Base-by-base conservation (phyloP, 2,888 invertebrate genomes). In the Rhagonycha fulva region DNA sequence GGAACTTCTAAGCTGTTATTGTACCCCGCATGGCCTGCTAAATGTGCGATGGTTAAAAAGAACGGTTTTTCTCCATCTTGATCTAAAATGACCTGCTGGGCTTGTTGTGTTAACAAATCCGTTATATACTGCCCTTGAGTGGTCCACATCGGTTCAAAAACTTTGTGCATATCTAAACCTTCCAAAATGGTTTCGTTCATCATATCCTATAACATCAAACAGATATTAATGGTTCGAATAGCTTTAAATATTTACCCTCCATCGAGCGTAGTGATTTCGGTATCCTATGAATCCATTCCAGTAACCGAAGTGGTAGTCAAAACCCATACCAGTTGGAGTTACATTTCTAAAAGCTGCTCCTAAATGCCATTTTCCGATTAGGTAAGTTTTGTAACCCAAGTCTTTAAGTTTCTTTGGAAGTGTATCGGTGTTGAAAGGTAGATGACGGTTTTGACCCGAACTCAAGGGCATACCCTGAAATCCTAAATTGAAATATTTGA, bases 341-440 rank as follows among this genome's bases (percentile, higher is more conserved):
- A 90, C 93, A 77, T 91, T 91, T 71, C 89, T 89, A 67, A 90
- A 89, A 69, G 92, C 92, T 88, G 92, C 93, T 0, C 97, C 97
- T 77, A 97, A 90, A 85, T 95, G 94, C 96, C 96, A 96, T 89
- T 96, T 96, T 5, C 96, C 96, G 4, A 96, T 91, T 72, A 94
- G 90, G 86, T 94, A 93, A 0, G 94, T 95, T 24, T 87, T 87
- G 85, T 96, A 96, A 9, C 95, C 95, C 24, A 89, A 84, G 30
- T 89, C 88, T 84, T 90, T 90, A 68, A 96, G 88, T 85, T 93
- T 92, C 87, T 91, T 87, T 0, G 91, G 90, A 78, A 92, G 82
- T 71, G 90, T 85, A 79, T 88, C 88, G 81, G 89, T 87, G 24
- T 85, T 84, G 0, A 91, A 83, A 0, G 93, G 92, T 11, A 97